phyloP scores from a whole-genome alignment of 2,888 invertebrate species.

The Pandemis cinnamomeana region DNA sequence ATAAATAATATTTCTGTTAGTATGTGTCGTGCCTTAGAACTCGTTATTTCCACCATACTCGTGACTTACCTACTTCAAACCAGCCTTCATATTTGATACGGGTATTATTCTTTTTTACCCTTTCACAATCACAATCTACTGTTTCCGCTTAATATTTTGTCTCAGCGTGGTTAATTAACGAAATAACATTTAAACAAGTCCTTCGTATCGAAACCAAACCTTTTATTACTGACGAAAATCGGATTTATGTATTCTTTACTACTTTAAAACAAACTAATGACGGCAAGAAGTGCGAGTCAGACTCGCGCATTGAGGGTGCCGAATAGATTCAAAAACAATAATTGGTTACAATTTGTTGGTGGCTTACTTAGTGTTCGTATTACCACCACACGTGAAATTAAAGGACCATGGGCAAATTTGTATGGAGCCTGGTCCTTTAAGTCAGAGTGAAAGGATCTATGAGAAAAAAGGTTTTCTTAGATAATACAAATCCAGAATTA shows the following conservation, averaged over 20 bases:
- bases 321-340: too few relatives aligned
- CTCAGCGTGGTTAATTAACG: constrained; percentile 6
- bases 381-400: too few relatives aligned
- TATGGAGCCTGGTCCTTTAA: too few relatives aligned
- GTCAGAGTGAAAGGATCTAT: too few relatives aligned
- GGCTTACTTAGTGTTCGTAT: too few relatives aligned
- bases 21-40: constrained; percentile 8
- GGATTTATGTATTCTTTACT: not conserved
- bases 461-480: too few relatives aligned
- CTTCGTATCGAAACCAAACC: not conserved
- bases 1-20: constrained; percentile 27
- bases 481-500: too few relatives aligned
- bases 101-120: constrained; percentile 19
- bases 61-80: constrained; percentile 34
- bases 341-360: too few relatives aligned
- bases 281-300: too few relatives aligned
- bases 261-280: not conserved
- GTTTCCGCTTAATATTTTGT: constrained; percentile 24
- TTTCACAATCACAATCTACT: constrained; percentile 14
- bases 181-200: not conserved
- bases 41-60: constrained; percentile 15
- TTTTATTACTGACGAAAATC: not conserved
- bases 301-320: too few relatives aligned
- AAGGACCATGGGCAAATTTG: too few relatives aligned
- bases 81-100: constrained; percentile 33